A percentile compares a stretch with the other conserved stretches of the same genome.
phyloP scores from a whole-genome alignment of 2,797 vertebrate genomes.

The Tragelaphus oryx region DNA sequence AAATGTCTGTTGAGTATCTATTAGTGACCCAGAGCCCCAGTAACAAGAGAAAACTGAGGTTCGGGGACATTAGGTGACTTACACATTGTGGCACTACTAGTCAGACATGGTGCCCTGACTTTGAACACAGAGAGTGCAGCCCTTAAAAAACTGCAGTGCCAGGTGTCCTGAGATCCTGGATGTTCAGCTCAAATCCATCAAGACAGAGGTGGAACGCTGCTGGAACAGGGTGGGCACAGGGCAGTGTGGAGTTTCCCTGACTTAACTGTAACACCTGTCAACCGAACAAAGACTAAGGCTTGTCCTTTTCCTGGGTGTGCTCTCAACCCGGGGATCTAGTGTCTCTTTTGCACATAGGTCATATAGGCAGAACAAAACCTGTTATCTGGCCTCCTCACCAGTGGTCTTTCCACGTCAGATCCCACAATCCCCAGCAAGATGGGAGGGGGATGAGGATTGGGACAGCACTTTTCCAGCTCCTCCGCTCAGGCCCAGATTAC shows the following conservation, averaged over 20 bases:
- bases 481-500: not conserved
- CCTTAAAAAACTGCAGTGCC: not conserved
- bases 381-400: not conserved
- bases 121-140: not conserved
- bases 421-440: not conserved
- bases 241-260: not conserved
- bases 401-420: not conserved
- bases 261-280: not conserved
- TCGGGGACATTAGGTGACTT: not conserved
- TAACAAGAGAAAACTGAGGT: not conserved
- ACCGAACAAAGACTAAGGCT: conserved; percentile 1
- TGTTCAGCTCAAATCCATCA: not conserved
- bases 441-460: no score
- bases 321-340: not conserved
- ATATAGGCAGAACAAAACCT: not conserved
- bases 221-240: not conserved
- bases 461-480: not conserved
- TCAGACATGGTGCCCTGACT: not conserved
- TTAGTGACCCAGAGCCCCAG: not conserved
- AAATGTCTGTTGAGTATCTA: not conserved
- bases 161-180: not conserved
- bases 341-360: not conserved
- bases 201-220: not conserved
- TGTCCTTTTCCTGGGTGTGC: not conserved
- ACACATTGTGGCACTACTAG: not conserved